phyloP scores from a whole-genome alignment of 2,797 vertebrate genomes.

The Macrochelys suwanniensis region DNA sequence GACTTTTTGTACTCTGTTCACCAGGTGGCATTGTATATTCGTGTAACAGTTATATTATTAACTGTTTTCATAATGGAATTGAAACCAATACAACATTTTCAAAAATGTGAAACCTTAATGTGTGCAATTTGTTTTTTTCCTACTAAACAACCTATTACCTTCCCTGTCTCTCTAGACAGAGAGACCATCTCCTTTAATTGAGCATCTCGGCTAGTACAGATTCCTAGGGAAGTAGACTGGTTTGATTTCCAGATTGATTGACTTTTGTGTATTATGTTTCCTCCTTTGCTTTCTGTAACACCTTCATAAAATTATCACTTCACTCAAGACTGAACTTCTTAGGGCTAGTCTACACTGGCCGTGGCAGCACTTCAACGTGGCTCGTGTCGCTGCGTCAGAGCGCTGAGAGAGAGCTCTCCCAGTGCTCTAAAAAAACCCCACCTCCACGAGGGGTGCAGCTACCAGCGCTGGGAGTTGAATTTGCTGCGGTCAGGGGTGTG shows the following conservation, averaged over 20 bases:
- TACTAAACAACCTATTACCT: background rate
- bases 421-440: no score
- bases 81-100: conserved; percentile 11
- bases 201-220: background rate
- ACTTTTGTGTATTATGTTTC: background rate
- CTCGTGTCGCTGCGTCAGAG: no score
- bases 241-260: background rate
- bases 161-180: background rate
- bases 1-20: conserved; percentile 23
- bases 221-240: background rate
- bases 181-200: background rate
- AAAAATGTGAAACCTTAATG: background rate
- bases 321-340: background rate
- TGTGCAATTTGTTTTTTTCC: background rate
- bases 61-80: background rate
- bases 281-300: background rate
- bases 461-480: no score
- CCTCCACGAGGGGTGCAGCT: no score
- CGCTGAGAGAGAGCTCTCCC: no score
- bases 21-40: conserved; percentile 62
- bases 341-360: background rate
- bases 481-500: no score
- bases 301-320: background rate
- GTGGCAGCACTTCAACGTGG: no score
- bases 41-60: conserved; percentile 20